A percentile compares a stretch with the other conserved stretches of the same genome.
phyloP scores from a whole-genome alignment of 2,888 invertebrate genomes.

The Nymphalis urticae region DNA sequence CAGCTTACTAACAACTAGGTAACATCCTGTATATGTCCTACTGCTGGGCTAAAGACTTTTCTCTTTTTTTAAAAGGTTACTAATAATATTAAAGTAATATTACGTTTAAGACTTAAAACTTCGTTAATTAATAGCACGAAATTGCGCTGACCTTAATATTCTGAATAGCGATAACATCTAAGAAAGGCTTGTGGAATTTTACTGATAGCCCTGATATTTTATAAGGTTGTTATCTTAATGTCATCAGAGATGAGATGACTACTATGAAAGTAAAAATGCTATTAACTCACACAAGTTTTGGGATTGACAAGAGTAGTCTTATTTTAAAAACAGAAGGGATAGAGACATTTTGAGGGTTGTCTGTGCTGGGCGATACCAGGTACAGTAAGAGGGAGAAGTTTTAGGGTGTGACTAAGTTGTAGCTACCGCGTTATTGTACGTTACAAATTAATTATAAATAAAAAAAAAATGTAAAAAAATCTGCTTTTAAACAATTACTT shows the following conservation, averaged over 20 bases:
- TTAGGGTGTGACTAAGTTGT: slow-evolving; percentile 41
- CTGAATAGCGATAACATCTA: slow-evolving; percentile 47
- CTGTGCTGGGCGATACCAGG: slow-evolving; percentile 62
- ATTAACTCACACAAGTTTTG: slow-evolving; percentile 10
- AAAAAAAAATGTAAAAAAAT: too few species aligned
- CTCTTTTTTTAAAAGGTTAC: too few species aligned
- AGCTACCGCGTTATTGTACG: not conserved
- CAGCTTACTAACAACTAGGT: too few species aligned
- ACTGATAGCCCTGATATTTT: slow-evolving; percentile 45
- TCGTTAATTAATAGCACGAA: slow-evolving; percentile 55
- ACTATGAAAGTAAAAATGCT: slow-evolving; percentile 30
- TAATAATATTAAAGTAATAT: not conserved
- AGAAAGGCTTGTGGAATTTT: slow-evolving; percentile 49
- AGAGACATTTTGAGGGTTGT: slow-evolving; percentile 48
- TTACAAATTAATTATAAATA: too few species aligned
- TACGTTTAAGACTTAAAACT: slow-evolving; percentile 1
- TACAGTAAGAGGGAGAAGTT: slow-evolving; percentile 48
- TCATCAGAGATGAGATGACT: slow-evolving; percentile 40
- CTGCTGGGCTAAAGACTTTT: too few species aligned
- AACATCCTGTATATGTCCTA: too few species aligned
- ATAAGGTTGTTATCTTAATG: slow-evolving; percentile 43
- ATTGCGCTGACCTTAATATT: slow-evolving; percentile 56
- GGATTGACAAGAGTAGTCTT: not conserved
- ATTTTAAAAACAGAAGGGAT: not conserved
- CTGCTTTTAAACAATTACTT: too few species aligned